Base-by-base conservation (phyloP, 2,113 vertebrate genomes). In the Aldabrachelys gigantea region DNA sequence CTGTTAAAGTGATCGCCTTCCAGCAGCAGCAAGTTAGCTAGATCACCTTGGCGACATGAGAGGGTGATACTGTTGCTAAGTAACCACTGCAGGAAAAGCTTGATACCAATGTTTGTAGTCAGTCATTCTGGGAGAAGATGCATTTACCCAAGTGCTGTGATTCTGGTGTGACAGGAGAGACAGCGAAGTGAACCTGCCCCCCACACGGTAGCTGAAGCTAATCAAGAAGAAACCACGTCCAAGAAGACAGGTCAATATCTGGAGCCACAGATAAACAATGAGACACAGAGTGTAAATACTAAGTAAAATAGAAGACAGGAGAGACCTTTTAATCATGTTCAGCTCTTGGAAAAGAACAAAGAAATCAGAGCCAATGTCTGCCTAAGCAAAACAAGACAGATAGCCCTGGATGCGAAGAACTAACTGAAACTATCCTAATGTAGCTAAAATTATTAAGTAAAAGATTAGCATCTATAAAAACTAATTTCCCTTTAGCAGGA, bases 371-470 rank as follows among this genome's bases (percentile, higher is more conserved):
- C 82, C 90, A 92, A 80, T 8, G 24, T 31, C 83, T 92, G 78
- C 50, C 52, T 54, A 87, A 88, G 88, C 10, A 80, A 93, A 88
- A 91, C n/a, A 65, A 52, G 2, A 72, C 8, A 84, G 72, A 90
- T 14, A 86, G 17, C 69, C 95, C 92, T 89, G 87, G 90, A 92
- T 84, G 76, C n/a, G 88, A 88, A 72, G 27, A 96, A 85, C 89
- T 97, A 93, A 97, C 94, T 95, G 80, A 96, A 93, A 50, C 50
- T 69, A 92, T 90, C 82, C 88, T 85, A 88, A 16, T 38, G 54
- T 52, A 85, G 76, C 81, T 94, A 75, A 94, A 94, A 96, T 89
- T 91, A 97, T 92, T 87, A 96, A 76, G 56, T 50, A 69, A 76
- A 84, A 92, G 44, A 53, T 94, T 80, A 82, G n/a, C 72, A 86